Evolutionary conservation across 2,888 invertebrate genomes (phyloP).

Genomic region (Cosmia pyralina): DNA sequence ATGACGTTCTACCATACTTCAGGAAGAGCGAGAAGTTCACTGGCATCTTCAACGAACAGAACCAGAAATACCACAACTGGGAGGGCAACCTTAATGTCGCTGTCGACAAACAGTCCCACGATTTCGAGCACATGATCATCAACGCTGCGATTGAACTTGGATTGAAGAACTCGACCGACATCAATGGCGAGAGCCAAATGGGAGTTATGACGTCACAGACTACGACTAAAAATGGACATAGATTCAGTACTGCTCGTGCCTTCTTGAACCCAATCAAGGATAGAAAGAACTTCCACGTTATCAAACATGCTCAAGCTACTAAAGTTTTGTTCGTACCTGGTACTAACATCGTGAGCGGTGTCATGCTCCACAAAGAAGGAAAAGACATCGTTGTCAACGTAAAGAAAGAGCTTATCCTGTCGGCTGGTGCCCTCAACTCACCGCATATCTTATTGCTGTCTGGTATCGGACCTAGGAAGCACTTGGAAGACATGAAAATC

Average conservation of each 20-base stretch:
- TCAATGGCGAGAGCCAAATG: constrained; percentile 92
- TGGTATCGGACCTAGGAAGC: constrained; percentile 92
- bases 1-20: constrained; percentile 92
- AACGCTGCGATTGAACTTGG: constrained; percentile 91
- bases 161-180: constrained; percentile 90
- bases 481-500: constrained; percentile 90
- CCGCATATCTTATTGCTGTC: constrained; percentile 96
- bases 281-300: constrained; percentile 91
- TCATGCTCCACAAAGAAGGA: constrained; percentile 89
- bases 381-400: constrained; percentile 84
- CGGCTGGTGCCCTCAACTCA: constrained; percentile 94
- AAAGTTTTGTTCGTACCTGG: constrained; percentile 89
- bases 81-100: constrained; percentile 91
- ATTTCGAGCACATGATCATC: constrained; percentile 89
- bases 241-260: constrained; percentile 94
- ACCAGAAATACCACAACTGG: constrained; percentile 87
- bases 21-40: constrained; percentile 88
- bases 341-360: constrained; percentile 90
- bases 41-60: constrained; percentile 81
- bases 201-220: constrained; percentile 92
- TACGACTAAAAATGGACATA: constrained; percentile 92
- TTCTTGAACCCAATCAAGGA: constrained; percentile 91
- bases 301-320: constrained; percentile 90
- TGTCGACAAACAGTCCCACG: constrained; percentile 89
- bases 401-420: constrained; percentile 93